Evolutionary conservation across 2,113 vertebrate genomes (phyloP).

Genomic region (Ciconia stormi): DNA sequence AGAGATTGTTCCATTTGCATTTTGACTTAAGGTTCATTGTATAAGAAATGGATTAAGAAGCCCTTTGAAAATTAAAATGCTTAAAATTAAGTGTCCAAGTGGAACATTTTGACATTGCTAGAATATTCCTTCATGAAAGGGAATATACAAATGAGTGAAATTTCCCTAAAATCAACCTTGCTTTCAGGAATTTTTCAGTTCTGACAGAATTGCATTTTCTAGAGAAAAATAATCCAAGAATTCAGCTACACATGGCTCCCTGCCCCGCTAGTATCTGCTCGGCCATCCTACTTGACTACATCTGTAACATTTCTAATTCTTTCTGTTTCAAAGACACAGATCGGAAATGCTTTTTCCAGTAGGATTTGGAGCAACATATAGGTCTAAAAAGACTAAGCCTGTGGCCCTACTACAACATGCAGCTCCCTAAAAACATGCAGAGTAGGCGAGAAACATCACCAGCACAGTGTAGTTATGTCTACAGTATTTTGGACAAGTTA

Average conservation of each 20-base stretch:
- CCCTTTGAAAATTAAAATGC: neutral
- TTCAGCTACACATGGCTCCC: neutral
- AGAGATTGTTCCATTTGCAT: neutral
- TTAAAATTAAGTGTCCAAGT: neutral
- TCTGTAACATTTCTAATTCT: neutral
- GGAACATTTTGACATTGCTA: neutral
- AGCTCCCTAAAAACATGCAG: neutral
- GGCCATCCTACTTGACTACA: neutral
- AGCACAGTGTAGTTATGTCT: neutral
- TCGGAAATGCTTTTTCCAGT: neutral
- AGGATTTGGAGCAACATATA: neutral
- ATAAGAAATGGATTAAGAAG: neutral
- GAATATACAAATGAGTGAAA: neutral
- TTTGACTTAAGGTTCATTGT: neutral
- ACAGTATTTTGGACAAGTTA: neutral
- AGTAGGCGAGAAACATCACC: neutral
- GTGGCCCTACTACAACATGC: neutral
- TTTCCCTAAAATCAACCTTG: neutral
- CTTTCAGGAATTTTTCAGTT: neutral
- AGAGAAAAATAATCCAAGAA: neutral
- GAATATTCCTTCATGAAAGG: neutral
- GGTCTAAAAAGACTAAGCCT: neutral
- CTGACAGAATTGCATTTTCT: neutral
- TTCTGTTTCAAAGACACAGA: neutral
- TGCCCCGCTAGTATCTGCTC: accelerated